A percentile compares a stretch with the other conserved stretches of the same genome.
Conservation (phyloP, 2,888 invertebrate species). For the Philereme transversata region DNA sequence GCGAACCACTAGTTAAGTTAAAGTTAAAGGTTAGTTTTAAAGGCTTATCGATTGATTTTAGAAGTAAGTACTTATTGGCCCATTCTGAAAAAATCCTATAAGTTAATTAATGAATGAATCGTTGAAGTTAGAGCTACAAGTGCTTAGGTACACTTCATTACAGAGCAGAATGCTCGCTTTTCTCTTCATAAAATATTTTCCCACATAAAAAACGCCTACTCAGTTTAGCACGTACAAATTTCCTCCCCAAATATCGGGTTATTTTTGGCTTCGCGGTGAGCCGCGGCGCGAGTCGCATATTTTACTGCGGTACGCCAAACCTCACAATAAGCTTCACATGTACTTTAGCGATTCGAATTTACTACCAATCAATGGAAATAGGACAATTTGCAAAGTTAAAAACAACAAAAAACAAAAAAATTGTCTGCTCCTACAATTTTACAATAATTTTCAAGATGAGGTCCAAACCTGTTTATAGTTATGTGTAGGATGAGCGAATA, state of each 20-base stretch:
- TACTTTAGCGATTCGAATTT: background rate
- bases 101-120: too few relatives aligned
- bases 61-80: too few relatives aligned
- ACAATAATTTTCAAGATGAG: too few relatives aligned
- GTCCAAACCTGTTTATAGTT: too few relatives aligned
- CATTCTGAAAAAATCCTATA: too few relatives aligned
- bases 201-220: background rate
- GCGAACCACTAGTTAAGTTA: too few relatives aligned
- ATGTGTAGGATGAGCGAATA: too few relatives aligned
- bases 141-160: background rate
- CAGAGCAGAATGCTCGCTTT: background rate
- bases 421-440: too few relatives aligned
- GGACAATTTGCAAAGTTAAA: background rate
- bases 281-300: conserved; percentile 18
- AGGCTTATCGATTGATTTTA: too few relatives aligned
- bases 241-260: conserved; percentile 14
- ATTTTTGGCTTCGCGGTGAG: conserved; percentile 18
- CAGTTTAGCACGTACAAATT: conserved; percentile 10
- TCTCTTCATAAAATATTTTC: background rate
- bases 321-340: conserved; percentile 3
- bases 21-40: too few relatives aligned
- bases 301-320: conserved; percentile 15
- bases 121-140: too few relatives aligned
- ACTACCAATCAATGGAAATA: background rate
- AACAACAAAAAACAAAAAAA: too few relatives aligned